phyloP scores from a whole-genome alignment of 1,140 invertebrate species.

The Drosophila neocordata region DNA sequence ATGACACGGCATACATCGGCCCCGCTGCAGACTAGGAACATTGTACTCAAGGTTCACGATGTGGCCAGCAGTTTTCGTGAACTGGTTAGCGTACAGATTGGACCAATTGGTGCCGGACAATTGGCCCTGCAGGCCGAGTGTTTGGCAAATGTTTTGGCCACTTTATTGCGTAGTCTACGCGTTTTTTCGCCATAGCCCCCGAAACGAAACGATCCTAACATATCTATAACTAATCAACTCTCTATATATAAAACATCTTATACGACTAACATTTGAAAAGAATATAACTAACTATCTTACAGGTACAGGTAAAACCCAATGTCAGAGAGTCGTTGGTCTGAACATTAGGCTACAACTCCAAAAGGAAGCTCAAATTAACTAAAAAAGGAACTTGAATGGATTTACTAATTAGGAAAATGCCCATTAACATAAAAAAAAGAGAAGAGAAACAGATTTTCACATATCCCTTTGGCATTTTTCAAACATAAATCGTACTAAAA shows the following conservation, averaged over 20 bases:
- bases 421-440: neutral
- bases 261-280: constrained; percentile 54
- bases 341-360: constrained; percentile 37
- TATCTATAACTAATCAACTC: constrained; percentile 59
- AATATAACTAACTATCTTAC: constrained; percentile 63
- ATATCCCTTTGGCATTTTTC: constrained; percentile 6
- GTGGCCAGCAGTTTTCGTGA: constrained; percentile 91
- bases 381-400: neutral
- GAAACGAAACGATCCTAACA: constrained; percentile 44
- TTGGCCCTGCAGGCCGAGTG: constrained; percentile 90
- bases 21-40: constrained; percentile 89
- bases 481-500: neutral
- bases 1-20: constrained; percentile 89
- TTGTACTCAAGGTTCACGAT: constrained; percentile 91
- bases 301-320: constrained; percentile 71
- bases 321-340: constrained; percentile 73
- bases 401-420: neutral
- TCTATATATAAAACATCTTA: constrained; percentile 49
- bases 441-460: neutral
- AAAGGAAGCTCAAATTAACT: constrained; percentile 16
- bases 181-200: constrained; percentile 88
- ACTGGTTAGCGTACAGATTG: constrained; percentile 86
- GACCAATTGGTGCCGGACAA: constrained; percentile 84
- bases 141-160: constrained; percentile 91
- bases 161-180: constrained; percentile 90